A percentile compares a stretch with the other conserved stretches of the same genome.
phyloP scores from a whole-genome alignment of 2,113 vertebrate species.

The Acinonyx jubatus region DNA sequence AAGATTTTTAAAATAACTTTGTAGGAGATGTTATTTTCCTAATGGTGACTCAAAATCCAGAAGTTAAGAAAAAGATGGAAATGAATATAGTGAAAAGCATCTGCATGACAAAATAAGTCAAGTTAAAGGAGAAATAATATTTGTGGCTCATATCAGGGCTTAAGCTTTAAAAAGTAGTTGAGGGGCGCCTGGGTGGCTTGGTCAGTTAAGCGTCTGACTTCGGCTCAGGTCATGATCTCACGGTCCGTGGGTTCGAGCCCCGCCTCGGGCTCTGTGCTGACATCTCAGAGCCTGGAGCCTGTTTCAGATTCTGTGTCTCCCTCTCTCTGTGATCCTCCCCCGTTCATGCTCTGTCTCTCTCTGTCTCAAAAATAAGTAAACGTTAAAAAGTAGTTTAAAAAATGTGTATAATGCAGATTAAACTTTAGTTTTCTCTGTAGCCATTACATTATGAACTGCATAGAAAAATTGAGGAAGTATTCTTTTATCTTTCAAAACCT shows the following conservation, averaged over 20 bases:
- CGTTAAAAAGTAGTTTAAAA: neutral
- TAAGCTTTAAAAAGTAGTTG: neutral
- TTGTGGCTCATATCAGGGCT: neutral
- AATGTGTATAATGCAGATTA: neutral
- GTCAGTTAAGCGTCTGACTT: too few species aligned
- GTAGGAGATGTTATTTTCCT: neutral
- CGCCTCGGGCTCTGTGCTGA: too few species aligned
- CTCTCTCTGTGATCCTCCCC: too few species aligned
- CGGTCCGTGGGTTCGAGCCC: too few species aligned
- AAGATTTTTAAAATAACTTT: neutral
- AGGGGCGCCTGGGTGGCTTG: too few species aligned
- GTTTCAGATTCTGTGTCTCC: too few species aligned
- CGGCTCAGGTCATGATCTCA: too few species aligned
- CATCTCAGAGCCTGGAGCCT: too few species aligned
- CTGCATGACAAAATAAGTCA: neutral
- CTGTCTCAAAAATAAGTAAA: too few species aligned
- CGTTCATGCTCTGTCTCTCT: too few species aligned
- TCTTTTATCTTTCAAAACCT: neutral
- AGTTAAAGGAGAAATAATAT: neutral
- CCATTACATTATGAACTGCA: neutral
- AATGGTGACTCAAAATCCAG: neutral
- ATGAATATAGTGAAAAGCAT: neutral
- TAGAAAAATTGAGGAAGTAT: neutral
- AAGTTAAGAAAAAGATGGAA: neutral
- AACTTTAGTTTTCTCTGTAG: neutral